Percentiles rank a stretch among this genome's conserved stretches.
phyloP scores from a whole-genome alignment of 2,888 invertebrate species.

The Zaprionus obscuricornis region DNA sequence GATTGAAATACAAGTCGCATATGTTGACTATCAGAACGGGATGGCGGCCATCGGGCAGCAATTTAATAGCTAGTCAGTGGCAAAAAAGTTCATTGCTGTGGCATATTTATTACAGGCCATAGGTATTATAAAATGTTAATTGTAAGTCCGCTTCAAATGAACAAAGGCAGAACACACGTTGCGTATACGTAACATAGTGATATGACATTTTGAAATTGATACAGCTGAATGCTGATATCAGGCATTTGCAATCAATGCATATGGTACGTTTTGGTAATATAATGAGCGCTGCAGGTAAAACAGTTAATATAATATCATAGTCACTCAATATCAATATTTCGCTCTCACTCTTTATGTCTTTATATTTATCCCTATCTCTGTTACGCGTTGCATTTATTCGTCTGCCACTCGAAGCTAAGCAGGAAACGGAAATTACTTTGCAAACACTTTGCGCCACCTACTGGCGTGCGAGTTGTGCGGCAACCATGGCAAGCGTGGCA shows the following conservation, averaged over 20 bases:
- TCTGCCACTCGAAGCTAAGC: slow-evolving; percentile 72
- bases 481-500: slow-evolving; percentile 39
- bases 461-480: slow-evolving; percentile 24
- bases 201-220: slow-evolving; percentile 26
- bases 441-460: slow-evolving; percentile 72
- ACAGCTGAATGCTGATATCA: slow-evolving; percentile 3
- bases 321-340: not conserved
- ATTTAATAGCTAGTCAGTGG: slow-evolving; percentile 2
- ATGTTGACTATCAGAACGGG: too few species aligned
- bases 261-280: slow-evolving; percentile 21
- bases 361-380: not conserved
- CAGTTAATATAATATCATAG: slow-evolving; percentile 1
- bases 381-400: slow-evolving; percentile 10
- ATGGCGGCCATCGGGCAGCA: not conserved
- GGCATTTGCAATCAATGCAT: slow-evolving; percentile 11
- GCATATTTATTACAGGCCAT: too few species aligned
- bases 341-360: not conserved
- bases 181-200: not conserved
- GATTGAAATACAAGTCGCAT: slow-evolving; percentile 26
- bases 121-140: slow-evolving; percentile 23
- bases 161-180: not conserved
- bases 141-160: too few species aligned
- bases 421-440: slow-evolving; percentile 78
- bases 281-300: slow-evolving; percentile 44
- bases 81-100: slow-evolving; percentile 7